Conservation (phyloP, 1,140 invertebrate species). For the Cyphomyrmex costatus region DNA sequence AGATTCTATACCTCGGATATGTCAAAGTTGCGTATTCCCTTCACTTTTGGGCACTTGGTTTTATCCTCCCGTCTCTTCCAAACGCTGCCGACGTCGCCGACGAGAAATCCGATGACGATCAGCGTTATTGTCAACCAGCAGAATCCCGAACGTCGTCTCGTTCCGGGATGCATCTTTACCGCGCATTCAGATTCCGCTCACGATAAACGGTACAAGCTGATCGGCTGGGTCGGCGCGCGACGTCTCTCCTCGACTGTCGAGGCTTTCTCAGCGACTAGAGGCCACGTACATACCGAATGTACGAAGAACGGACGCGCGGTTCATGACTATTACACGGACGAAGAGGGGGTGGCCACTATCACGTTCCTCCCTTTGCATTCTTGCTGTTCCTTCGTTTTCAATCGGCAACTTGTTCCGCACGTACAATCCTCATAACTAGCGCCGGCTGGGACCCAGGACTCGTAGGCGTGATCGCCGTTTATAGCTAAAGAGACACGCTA, state of each 20-base stretch:
- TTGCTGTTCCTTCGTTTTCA: slow-evolving; percentile 79
- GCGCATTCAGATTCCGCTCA: slow-evolving; percentile 59
- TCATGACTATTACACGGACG: slow-evolving; percentile 75
- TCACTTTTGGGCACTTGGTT: slow-evolving; percentile 88
- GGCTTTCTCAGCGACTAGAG: slow-evolving; percentile 71
- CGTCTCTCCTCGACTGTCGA: slow-evolving; percentile 50
- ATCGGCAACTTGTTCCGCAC: slow-evolving; percentile 79
- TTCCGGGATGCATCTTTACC: slow-evolving; percentile 68
- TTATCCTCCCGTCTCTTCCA: slow-evolving; percentile 87
- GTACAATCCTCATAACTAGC: slow-evolving; percentile 73
- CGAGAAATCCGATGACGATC: slow-evolving; percentile 53
- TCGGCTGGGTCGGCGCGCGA: slow-evolving; percentile 39
- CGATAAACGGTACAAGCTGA: neutral
- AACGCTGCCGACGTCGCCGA: slow-evolving; percentile 48
- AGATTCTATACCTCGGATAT: slow-evolving; percentile 83
- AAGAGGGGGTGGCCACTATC: slow-evolving; percentile 81
- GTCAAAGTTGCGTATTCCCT: slow-evolving; percentile 86
- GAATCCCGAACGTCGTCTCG: slow-evolving; percentile 50
- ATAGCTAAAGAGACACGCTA: slow-evolving; percentile 58
- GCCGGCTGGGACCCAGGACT: slow-evolving; percentile 43
- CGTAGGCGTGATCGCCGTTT: slow-evolving; percentile 70
- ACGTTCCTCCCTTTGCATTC: slow-evolving; percentile 83
- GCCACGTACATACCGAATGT: slow-evolving; percentile 63
- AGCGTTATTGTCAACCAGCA: slow-evolving; percentile 58
- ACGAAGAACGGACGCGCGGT: slow-evolving; percentile 77